Base-by-base conservation (phyloP, 2,888 invertebrate species). In the Polydrusus pterygomalis region DNA sequence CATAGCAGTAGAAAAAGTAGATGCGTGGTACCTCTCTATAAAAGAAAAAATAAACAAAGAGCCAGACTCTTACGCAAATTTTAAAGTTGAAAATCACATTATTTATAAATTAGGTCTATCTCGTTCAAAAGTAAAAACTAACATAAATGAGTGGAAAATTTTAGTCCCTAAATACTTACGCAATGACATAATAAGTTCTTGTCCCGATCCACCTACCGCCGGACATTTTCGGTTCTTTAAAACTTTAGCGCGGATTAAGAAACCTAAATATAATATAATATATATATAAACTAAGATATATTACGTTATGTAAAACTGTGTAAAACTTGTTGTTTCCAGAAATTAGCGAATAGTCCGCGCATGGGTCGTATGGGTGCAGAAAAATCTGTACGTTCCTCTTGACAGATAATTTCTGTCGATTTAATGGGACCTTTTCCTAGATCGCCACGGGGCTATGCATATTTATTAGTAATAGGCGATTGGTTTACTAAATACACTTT, bases 341-440 rank as follows among this genome's bases (percentile, higher is more conserved):
- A 62, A 49, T 8, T n/a, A n/a, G 15, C 49, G 1, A 70, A 49
- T 49, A 18, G 7, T 18, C 13, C 18, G 9, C 18, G 18, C 18
- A 54, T 77, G 13, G 80, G 80, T 34, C 49, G 78, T 11, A 81
- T 81, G 80, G 79, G 80, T n/a, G 20, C n/a, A 2, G 76, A 75
- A 70, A 80, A 78, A 40, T 34, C 34, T 8, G 79, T 77, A 7
- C 30, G 63, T 11, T 77, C 62, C 17, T 17, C 45, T 20, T 25
- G 7, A 11, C 20, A 65, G 25, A 8, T 18, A 3, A 20, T 47
- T 5, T 6, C 25, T 10, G 13, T 49, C 1, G 65, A 65, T 18
- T 6, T 65, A 6, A 47, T 65, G 9, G 77, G 78, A 13, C 79
- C 78, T 6, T 72, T 81, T 40, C 79, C 80, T 6, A 40, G 71